phyloP scores from a whole-genome alignment of 92 coral and sea anemone species.

The Meandrina meandrites region DNA sequence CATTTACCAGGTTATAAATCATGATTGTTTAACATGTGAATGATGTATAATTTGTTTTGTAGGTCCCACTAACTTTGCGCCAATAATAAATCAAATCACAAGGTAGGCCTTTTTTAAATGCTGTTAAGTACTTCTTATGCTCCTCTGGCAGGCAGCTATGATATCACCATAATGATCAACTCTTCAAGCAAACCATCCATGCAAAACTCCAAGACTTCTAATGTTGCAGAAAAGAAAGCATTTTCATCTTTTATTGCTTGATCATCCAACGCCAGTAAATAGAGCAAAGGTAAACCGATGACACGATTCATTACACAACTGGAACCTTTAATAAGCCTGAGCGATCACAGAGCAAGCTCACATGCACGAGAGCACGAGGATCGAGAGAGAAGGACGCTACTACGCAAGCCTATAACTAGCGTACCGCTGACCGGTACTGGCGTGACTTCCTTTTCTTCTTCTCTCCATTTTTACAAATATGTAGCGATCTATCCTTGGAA shows the following conservation, averaged over 20 bases:
- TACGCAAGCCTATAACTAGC: neutral
- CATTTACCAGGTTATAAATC: too few species aligned
- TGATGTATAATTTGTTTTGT: neutral
- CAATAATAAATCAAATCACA: constrained; percentile 66
- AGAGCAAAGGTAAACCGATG: neutral
- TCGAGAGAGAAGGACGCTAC: neutral
- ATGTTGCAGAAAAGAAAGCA: neutral
- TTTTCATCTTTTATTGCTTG: neutral
- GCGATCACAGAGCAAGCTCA: neutral
- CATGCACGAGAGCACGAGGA: neutral
- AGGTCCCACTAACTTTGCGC: constrained; percentile 98
- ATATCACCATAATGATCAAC: too few species aligned
- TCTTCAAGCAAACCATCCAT: neutral
- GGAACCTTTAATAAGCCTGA: constrained; percentile 5
- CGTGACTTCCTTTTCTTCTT: neutral
- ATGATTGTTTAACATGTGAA: too few species aligned
- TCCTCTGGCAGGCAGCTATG: too few species aligned
- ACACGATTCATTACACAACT: constrained; percentile 6
- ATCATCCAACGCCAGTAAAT: neutral
- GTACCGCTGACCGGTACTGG: constrained; percentile 9
- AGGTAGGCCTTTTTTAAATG: constrained; percentile 27
- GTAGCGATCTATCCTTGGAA: neutral
- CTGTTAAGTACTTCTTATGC: too few species aligned
- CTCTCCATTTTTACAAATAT: neutral
- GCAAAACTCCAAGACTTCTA: neutral